Evolutionary conservation across 2,797 vertebrate genomes (phyloP), one percentile per base, ranked within the genome.

Genomic region (Phaenicophaeus curvirostris): DNA sequence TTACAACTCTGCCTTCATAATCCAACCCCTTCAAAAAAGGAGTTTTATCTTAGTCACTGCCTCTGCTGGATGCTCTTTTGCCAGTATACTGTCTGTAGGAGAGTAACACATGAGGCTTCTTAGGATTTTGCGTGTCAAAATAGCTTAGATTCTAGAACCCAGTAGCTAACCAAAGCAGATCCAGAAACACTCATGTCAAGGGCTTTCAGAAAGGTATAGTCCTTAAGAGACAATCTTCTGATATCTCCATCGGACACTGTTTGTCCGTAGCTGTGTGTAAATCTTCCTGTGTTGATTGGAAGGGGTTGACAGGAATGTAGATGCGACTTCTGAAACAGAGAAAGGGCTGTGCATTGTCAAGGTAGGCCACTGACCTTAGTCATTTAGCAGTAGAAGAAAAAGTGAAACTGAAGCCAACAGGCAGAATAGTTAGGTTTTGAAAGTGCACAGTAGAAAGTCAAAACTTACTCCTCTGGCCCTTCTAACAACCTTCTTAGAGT

Each of bases 391-490:
- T 2, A 46, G 77, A 42, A 87, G 71, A 23, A 72, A 33, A 73
- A 55, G 42, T 35, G 20, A 53, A 69, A 55, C 59, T 30, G 37
- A 69, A 85, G 55, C 63, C 53, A 62, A 31, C 28, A 23, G 14
- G 57, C 15, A 17, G 13, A 58, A 51, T 13, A 42, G 55, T 23
- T 59, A 33, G n/a, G 31, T 37, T 57, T 7, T 41, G 27, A 17
- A 35, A 65, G 63, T 24, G 41, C 2, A 1, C 30, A 21, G 63
- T 0, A 0, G 33, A 28, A 78, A 59, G 46, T 13, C 54, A 51
- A 72, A 87, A 92, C 8, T 89, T 61, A 3, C 30, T 8, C 82
- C 23, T 69, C 27, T 8, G 35, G 35, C 18, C n/a, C 54, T 67
- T 82, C 37, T 59, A 77, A 15, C 42, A 75, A 42, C 16, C 24